phyloP scores from a whole-genome alignment of 2,797 vertebrate species.

The Microctenopoma stevenorrisi region DNA sequence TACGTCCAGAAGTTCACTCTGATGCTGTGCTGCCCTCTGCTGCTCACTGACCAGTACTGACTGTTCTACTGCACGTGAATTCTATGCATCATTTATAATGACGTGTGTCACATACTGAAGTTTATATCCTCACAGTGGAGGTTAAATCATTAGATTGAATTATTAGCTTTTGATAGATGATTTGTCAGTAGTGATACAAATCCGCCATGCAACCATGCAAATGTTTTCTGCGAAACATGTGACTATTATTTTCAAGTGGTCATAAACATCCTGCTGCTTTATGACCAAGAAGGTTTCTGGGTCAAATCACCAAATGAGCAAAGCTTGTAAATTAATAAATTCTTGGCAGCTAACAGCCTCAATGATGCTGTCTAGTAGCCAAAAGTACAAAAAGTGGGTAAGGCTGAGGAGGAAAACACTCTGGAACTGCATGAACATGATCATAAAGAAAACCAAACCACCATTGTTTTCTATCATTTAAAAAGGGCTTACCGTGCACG shows the following conservation, averaged over 20 bases:
- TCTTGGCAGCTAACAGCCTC: not conserved
- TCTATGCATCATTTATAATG: not conserved
- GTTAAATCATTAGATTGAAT: no score
- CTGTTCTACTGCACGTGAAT: not conserved
- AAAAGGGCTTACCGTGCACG: conserved; percentile 88
- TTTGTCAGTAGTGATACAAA: no score
- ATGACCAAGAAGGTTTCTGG: not conserved
- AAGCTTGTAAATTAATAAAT: not conserved
- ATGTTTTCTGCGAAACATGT: not conserved
- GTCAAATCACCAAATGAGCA: not conserved
- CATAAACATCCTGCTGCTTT: not conserved
- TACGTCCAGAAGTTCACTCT: not conserved
- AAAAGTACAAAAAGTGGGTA: not conserved
- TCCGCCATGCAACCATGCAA: not conserved
- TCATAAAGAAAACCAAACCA: no score
- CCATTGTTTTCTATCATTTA: not conserved
- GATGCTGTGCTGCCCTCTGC: conserved; percentile 73
- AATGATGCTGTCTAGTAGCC: not conserved
- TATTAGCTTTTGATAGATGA: no score
- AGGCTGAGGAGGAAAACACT: not conserved
- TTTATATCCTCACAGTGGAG: no score
- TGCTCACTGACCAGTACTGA: conserved; percentile 40
- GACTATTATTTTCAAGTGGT: not conserved
- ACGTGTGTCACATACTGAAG: no score
- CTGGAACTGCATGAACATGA: not conserved